Evolutionary conservation across 2,113 vertebrate genomes (phyloP).

Genomic region (Patagioenas fasciata): DNA sequence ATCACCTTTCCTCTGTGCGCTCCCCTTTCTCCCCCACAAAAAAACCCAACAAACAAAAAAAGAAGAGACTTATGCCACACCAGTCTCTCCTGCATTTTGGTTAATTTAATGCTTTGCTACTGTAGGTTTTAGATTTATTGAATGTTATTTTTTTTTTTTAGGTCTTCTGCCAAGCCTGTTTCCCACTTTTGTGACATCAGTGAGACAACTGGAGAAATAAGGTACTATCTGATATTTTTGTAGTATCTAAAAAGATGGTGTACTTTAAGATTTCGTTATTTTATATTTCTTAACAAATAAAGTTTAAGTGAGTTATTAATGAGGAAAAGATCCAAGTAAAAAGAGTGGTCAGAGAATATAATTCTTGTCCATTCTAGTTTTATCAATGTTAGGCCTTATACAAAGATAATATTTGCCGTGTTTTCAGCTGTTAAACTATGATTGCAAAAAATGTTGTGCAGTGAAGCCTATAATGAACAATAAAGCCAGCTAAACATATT

Average conservation of each 20-base stretch:
- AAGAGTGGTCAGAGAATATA: not conserved
- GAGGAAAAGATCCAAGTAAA: not conserved
- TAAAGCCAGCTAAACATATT: not conserved
- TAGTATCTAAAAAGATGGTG: not conserved
- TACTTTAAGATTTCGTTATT: not conserved
- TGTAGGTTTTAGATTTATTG: not conserved
- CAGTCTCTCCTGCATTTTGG: not conserved
- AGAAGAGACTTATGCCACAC: not conserved
- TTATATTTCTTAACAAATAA: not conserved
- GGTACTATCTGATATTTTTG: not conserved
- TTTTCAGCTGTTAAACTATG: not conserved
- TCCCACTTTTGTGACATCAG: not conserved
- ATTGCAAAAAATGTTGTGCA: not conserved
- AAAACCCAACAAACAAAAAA: not conserved
- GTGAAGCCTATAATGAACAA: not conserved
- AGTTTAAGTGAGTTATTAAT: not conserved
- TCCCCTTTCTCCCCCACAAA: fast-evolving
- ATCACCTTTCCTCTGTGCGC: not conserved
- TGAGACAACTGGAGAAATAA: not conserved
- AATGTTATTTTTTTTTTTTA: not conserved
- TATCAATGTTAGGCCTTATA: not conserved
- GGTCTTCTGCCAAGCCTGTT: not conserved
- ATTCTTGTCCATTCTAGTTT: not conserved
- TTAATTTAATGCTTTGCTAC: not conserved
- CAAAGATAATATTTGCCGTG: not conserved